Conservation (phyloP, 1,140 invertebrate species). For the Tetramorium alpestre region DNA sequence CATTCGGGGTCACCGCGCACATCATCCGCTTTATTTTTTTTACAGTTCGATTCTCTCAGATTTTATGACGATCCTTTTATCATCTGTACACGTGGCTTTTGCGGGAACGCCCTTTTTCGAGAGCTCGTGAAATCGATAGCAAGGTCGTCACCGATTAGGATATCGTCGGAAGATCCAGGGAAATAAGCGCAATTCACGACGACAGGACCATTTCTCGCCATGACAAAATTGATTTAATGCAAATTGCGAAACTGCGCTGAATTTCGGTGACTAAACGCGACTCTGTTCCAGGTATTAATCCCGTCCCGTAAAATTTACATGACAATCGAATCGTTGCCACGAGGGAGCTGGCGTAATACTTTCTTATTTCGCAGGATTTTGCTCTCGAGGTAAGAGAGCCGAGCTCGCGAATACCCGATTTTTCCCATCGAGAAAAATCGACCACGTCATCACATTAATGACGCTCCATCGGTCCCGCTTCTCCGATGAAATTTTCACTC, state of each 20-base stretch:
- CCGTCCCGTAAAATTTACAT: conserved; percentile 69
- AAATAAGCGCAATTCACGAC: neutral
- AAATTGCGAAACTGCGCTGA: conserved; percentile 70
- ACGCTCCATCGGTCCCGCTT: neutral
- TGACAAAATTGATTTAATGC: conserved; percentile 73
- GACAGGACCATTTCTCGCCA: conserved; percentile 3
- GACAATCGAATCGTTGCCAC: conserved; percentile 58
- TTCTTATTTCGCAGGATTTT: conserved; percentile 23
- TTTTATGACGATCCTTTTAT: conserved; percentile 9
- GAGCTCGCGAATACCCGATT: conserved; percentile 7
- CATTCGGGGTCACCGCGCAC: neutral
- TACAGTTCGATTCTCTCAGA: neutral
- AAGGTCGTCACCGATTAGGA: neutral
- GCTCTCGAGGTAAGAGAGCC: neutral
- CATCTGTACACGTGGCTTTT: neutral
- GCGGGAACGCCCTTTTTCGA: neutral
- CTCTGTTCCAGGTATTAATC: conserved; percentile 45
- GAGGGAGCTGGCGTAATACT: conserved; percentile 15
- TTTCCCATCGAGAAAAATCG: conserved; percentile 23
- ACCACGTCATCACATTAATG: conserved; percentile 45
- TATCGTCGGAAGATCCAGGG: neutral
- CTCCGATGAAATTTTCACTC: conserved; percentile 46
- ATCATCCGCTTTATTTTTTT: neutral
- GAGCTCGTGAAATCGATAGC: neutral
- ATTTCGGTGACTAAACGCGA: conserved; percentile 66